phyloP scores from a whole-genome alignment of 2,113 vertebrate species.

The Erpornis zantholeuca region DNA sequence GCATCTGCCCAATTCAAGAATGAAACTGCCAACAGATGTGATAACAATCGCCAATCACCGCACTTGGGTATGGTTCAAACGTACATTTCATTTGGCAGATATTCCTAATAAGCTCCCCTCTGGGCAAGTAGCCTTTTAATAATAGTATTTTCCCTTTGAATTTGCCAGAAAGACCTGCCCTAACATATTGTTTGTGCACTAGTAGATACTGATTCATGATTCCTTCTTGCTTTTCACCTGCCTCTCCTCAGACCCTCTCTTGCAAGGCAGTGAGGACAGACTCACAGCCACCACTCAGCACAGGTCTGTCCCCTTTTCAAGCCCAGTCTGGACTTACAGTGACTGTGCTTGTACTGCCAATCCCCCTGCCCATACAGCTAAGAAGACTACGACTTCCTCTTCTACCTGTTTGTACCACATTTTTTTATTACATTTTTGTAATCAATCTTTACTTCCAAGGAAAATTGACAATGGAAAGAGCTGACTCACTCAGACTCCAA shows the following conservation, averaged over 20 bases:
- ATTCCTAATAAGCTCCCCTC: background rate
- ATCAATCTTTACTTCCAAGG: background rate
- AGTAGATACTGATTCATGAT: background rate
- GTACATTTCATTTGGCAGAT: constrained; percentile 43
- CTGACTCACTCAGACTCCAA: background rate
- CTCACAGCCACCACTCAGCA: no score
- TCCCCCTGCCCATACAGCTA: background rate
- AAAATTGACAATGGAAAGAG: background rate
- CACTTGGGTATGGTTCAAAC: constrained; percentile 31
- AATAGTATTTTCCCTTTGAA: background rate
- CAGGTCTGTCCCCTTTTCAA: background rate
- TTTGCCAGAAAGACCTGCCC: background rate
- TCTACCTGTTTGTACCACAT: background rate
- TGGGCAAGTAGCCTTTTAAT: constrained; percentile 2
- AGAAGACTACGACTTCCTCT: background rate
- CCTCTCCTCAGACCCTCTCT: background rate
- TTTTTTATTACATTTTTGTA: background rate
- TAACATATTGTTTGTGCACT: background rate
- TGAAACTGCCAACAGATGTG: background rate
- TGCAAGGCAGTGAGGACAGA: background rate
- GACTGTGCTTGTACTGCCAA: rapidly evolving
- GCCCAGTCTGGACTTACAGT: background rate
- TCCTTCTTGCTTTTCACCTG: background rate
- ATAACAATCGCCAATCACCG: background rate
- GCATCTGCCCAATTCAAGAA: constrained; percentile 13